Evolutionary conservation across 2,888 invertebrate species (phyloP), one percentile per base, ranked within the genome.

Genomic region (Nowickia ferox): DNA sequence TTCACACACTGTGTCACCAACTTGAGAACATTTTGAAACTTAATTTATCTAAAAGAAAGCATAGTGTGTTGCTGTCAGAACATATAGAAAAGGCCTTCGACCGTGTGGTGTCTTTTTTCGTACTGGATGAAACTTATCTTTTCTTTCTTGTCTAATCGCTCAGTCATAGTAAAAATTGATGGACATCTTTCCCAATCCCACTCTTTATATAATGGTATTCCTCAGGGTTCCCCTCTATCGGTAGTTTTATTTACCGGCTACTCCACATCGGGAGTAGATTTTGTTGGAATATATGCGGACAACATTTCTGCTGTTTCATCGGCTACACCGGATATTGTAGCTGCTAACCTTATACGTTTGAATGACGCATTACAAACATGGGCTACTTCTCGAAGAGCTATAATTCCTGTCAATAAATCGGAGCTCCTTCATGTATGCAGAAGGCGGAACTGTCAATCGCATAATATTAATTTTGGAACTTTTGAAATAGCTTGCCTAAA

Each of bases 1-100:
- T 76, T 2, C 82, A 69, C 9, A 51, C 57, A 2, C 19, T 75
- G 6, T 51, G 53, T 8, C 68, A 84, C 38, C n/a, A 68, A 44
- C 40, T 78, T 1, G 71, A 78, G 11, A 17, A 61, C 0, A n/a
- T 13, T 38, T 15, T 57, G 2, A 9, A 11, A 8, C 17, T 57
- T 0, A 72, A 72, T 17, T 8, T 72, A n/a, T 11, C 19, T 6
- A 65, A 59, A n/a, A 38, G 48, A 13, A 71, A 55, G 15, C 71
- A 77, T 19, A 65, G 63, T n/a, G 9, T 77, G 4, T 10, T 83
- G 4, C 4, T 77, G 0, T 66, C 77, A 17, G 65, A 46, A n/a
- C 22, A 66, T 11, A 48, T 66, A n/a, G 48, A 65, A 9, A 65
- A 48, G 9, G 65, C 48, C 9, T 65, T 65, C n/a, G 65, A 46